Base-by-base conservation (phyloP, 35 echinoderm and acorn worm species). In the Lytechinus pictus region DNA sequence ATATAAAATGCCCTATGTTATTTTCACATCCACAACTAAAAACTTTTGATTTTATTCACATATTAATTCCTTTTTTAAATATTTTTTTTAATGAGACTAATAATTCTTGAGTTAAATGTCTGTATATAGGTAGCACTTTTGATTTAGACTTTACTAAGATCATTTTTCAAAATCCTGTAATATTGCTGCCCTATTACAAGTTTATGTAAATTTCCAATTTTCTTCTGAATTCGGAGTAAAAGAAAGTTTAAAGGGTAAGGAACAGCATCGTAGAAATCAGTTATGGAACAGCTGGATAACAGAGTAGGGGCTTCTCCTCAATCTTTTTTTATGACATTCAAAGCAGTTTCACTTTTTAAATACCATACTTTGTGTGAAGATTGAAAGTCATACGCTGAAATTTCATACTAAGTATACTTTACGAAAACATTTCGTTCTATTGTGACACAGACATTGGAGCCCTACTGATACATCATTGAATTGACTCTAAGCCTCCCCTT, bases 381-480 rank as follows among this genome's bases (percentile, higher is more conserved):
- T 79, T n/a, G 3, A 79, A 24, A 4, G 4, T 79, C 19, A 79
- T 79, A 79, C n/a, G 12, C 21, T 6, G 7, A 79, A 5, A 16
- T 79, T 79, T 79, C 21, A 79, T 79, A 24, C 19, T 79, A 24
- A 24, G 19, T 14, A 79, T 44, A 79, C 66, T 79, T 14, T 79
- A 7, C 19, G 4, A 79, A 58, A 58, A 79, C 66, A 7, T 79
- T 79, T 7, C 14, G 14, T 79, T 24, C 19, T 24, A 79, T 16
- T 7, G 66, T 24, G 66, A 24, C 16, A 16, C 66, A 79, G 66
- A 79, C 19, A 79, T 79, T 79, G 66, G 66, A 79, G 66, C 66
- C 66, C 66, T 79, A 24, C 66, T 79, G 66, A 79, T 79, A 79
- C 19, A 79, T 79, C 66, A 79, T n/a, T n/a, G 66, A 79, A 79